phyloP scores from a whole-genome alignment of 2,797 vertebrate genomes.

The Halcyon leucocephala region DNA sequence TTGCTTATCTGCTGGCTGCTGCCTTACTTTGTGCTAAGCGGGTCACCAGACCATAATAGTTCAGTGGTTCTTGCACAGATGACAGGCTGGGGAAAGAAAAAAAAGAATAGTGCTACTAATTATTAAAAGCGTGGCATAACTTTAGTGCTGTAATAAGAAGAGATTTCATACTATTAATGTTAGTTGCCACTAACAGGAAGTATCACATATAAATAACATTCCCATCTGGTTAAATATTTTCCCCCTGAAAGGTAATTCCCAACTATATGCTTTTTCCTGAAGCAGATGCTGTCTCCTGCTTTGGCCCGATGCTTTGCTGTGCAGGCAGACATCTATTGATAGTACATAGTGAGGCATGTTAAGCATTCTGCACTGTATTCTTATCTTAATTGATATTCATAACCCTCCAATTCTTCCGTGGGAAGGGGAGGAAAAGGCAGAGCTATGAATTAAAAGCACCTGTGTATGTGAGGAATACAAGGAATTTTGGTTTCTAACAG shows the following conservation, averaged over 20 bases:
- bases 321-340: background rate
- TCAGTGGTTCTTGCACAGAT: background rate
- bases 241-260: slow-evolving; percentile 14
- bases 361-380: slow-evolving; percentile 38
- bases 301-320: background rate
- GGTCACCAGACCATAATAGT: slow-evolving; percentile 11
- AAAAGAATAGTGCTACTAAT: background rate
- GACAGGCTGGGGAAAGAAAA: background rate
- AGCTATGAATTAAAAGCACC: slow-evolving; percentile 59
- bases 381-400: slow-evolving; percentile 62
- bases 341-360: slow-evolving; percentile 26
- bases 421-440: slow-evolving; percentile 25
- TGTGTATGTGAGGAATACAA: slow-evolving; percentile 23
- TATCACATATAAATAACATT: background rate
- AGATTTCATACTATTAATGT: background rate
- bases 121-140: background rate
- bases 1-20: slow-evolving; percentile 36
- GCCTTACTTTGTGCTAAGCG: slow-evolving; percentile 5
- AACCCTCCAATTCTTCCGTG: slow-evolving; percentile 9
- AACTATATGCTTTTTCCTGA: background rate
- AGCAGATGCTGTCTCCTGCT: background rate
- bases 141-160: background rate
- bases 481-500: slow-evolving; percentile 38
- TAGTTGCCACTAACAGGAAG: background rate
- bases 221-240: background rate